phyloP scores from a whole-genome alignment of 2,888 invertebrate species.

The Candidula unifasciata region DNA sequence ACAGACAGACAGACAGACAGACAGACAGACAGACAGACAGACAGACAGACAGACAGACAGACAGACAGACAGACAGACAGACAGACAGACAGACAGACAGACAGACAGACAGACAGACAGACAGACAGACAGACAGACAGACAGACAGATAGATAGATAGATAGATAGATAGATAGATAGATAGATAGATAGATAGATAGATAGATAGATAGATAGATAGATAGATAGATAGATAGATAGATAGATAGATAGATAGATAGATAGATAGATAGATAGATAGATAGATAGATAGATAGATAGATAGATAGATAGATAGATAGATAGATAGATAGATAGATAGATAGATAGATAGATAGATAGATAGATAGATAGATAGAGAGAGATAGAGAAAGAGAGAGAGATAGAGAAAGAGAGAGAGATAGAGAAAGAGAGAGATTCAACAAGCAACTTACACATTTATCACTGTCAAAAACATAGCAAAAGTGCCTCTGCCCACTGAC shows the following conservation, averaged over 20 bases:
- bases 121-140: neutral
- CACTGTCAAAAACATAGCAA: constrained; percentile 98
- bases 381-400: neutral
- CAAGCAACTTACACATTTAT: constrained; percentile 84
- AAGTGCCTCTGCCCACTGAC: constrained; percentile 83
- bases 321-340: constrained; percentile 17
- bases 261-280: constrained; percentile 13
- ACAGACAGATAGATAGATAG: neutral
- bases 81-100: constrained; percentile 36
- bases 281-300: constrained; percentile 37
- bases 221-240: neutral
- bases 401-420: too few relatives aligned
- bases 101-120: constrained; percentile 14
- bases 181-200: too few relatives aligned
- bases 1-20: too few relatives aligned
- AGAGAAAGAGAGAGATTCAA: neutral
- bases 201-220: too few relatives aligned
- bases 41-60: neutral
- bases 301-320: constrained; percentile 26
- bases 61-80: constrained; percentile 31
- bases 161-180: neutral
- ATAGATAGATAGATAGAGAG: neutral
- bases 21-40: neutral
- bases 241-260: constrained; percentile 17
- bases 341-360: neutral